Conservation (phyloP, 1,140 invertebrate species). For the Drosophila orena region DNA sequence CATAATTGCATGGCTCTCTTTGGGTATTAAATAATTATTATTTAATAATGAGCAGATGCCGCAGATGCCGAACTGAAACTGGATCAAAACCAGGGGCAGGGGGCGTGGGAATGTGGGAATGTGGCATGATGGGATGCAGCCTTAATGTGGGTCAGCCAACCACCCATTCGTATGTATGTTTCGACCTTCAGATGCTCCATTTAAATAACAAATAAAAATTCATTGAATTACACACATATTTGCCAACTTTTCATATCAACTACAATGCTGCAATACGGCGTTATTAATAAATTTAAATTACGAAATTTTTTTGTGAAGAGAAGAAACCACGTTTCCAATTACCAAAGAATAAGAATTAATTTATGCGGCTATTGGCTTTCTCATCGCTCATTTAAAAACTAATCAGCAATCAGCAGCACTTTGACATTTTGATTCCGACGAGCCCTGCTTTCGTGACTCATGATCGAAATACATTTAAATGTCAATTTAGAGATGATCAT, state of each 20-base stretch:
- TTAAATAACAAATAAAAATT: no score
- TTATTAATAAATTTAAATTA: no score
- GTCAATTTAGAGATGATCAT: conserved; percentile 73
- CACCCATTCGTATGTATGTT: conserved; percentile 17
- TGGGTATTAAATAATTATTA: conserved; percentile 75
- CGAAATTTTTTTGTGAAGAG: no score
- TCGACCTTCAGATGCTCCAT: neutral
- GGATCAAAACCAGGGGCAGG: neutral
- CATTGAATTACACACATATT: no score
- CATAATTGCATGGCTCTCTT: conserved; percentile 14
- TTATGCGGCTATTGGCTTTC: conserved; percentile 1
- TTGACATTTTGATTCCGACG: conserved; percentile 23
- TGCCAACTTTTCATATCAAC: no score
- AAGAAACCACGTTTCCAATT: no score
- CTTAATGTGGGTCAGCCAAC: conserved; percentile 16
- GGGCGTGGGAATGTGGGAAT: conserved; percentile 8
- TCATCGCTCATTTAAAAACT: neutral
- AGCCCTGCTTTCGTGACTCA: conserved; percentile 39
- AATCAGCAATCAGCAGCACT: neutral
- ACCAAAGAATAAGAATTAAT: no score
- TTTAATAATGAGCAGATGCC: conserved; percentile 67
- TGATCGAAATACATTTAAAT: conserved; percentile 64
- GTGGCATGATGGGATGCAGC: conserved; percentile 6
- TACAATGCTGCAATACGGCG: no score
- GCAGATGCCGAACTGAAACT: conserved; percentile 12